Evolutionary conservation across 2,888 invertebrate genomes (phyloP).

Genomic region (Branchipolynoe longqiensis): DNA sequence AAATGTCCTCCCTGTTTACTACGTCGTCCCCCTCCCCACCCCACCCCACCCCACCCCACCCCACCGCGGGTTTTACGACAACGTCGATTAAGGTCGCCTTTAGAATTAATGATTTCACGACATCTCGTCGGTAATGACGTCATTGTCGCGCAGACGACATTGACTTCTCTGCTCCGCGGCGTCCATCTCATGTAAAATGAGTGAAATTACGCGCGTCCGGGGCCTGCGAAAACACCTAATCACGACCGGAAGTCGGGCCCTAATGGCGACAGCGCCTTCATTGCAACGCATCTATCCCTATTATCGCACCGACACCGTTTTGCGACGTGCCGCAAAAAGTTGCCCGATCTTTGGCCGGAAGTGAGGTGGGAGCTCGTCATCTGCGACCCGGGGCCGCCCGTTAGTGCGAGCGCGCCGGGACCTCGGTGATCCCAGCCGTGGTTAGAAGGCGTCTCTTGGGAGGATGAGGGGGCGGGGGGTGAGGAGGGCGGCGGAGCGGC

Average conservation of each 20-base stretch:
- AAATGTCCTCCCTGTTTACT: slow-evolving; percentile 9
- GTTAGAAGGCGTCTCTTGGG: background rate
- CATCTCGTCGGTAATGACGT: slow-evolving; percentile 47
- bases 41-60: background rate
- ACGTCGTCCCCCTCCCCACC: background rate
- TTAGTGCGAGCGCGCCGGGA: no score
- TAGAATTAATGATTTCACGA: slow-evolving; percentile 51
- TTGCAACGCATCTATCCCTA: slow-evolving; percentile 49
- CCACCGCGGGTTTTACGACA: no score
- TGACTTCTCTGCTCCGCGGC: slow-evolving; percentile 44
- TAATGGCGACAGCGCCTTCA: slow-evolving; percentile 35
- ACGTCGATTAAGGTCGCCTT: slow-evolving; percentile 35
- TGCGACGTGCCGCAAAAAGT: slow-evolving; percentile 44
- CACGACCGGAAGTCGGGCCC: background rate
- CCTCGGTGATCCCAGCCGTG: slow-evolving; percentile 31
- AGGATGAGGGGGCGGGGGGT: background rate
- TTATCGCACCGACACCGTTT: slow-evolving; percentile 13
- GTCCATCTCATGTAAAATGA: slow-evolving; percentile 39
- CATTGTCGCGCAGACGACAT: slow-evolving; percentile 29
- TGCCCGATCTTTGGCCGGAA: slow-evolving; percentile 29
- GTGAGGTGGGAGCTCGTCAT: background rate
- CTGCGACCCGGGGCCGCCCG: slow-evolving; percentile 7
- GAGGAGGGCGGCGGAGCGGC: background rate
- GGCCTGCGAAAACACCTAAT: slow-evolving; percentile 52
- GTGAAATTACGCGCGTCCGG: slow-evolving; percentile 44